Base-by-base conservation (phyloP, 2,888 invertebrate genomes). In the Platycheirus rosarum region DNA sequence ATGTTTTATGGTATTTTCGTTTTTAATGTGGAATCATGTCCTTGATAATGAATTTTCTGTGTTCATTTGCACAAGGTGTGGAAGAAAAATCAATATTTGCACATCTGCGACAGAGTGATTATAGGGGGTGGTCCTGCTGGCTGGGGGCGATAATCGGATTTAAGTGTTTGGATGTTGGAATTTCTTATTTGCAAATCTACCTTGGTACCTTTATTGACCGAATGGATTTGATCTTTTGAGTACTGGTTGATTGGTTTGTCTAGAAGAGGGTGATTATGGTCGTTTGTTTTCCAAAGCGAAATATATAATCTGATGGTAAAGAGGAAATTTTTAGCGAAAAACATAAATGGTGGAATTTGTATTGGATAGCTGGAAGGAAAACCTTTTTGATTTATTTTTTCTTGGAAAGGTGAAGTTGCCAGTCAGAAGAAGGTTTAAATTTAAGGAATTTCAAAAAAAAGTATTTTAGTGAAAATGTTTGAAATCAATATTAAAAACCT, bases 41-140 rank as follows among this genome's bases (percentile, higher is more conserved):
- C 63, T 63, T 79, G 78, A 62, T 68, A 74, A 73, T 73, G 55
- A 79, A 74, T 63, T 48, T 62, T 46, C 32, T 48, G n/a, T 11
- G 29, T 40, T 65, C 46, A 42, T 74, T 51, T 49, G 42, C 60
- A 37, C 29, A 66, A 68, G 62, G 73, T 63, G 40, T 40, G 42
- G 55, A 44, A 13, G 18, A 16, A 63, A 68, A 79, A 74, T 79
- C 78, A 66, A 78, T 73, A 78, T 55, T 53, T 62, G 29, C 7
- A 37, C 51, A 40, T 4, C 23, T 53, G 44, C n/a, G 42, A 11
- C 35, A 57, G 14, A 49, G 29, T 23, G 53, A 44, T 55, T 44
- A 35, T 18, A 2, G n/a, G 18, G 53, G 23, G 18, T 20, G 40
- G 8, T 40, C 13, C 11, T 26, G 23, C 23, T 26, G 40, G 14